phyloP scores from a whole-genome alignment of 2,888 invertebrate genomes.

The Elysia crispata region DNA sequence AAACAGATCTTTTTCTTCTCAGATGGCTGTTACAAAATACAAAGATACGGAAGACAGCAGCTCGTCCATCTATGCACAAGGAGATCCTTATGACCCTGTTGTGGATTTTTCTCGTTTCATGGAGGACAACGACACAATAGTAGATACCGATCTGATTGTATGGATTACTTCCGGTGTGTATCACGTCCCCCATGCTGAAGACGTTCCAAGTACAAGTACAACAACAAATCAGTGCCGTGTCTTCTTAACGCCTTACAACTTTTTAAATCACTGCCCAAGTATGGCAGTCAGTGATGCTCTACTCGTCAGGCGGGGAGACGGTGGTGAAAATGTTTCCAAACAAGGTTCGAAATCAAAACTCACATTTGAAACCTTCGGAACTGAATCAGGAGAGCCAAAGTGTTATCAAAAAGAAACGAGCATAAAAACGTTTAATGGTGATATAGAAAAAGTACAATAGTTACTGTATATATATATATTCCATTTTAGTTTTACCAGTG shows the following conservation, averaged over 20 bases:
- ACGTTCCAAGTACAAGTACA: slow-evolving; percentile 70
- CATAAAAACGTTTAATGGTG: slow-evolving; percentile 46
- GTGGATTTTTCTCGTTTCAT: slow-evolving; percentile 68
- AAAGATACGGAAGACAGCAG: slow-evolving; percentile 69
- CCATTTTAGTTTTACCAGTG: too few species aligned
- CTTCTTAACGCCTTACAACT: slow-evolving; percentile 70
- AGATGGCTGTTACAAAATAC: slow-evolving; percentile 66
- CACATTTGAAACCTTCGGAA: slow-evolving; percentile 48
- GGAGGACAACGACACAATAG: slow-evolving; percentile 68
- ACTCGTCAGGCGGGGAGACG: slow-evolving; percentile 53
- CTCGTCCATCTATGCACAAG: slow-evolving; percentile 68
- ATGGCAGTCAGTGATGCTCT: slow-evolving; percentile 64
- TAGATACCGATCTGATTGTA: slow-evolving; percentile 70
- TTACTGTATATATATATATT: too few species aligned
- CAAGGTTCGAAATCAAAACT: background rate
- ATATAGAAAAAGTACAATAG: slow-evolving; percentile 11
- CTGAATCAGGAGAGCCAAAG: slow-evolving; percentile 38
- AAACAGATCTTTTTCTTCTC: slow-evolving; percentile 41
- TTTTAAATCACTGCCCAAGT: slow-evolving; percentile 69
- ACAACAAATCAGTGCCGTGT: slow-evolving; percentile 61
- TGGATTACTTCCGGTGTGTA: slow-evolving; percentile 71
- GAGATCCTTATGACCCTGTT: slow-evolving; percentile 68
- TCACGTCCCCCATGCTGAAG: slow-evolving; percentile 72
- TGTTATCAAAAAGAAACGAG: slow-evolving; percentile 51
- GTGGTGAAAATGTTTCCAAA: background rate